These are phyloP conservation scores for Tipula confusa DNA, from an alignment of 2,888 invertebrate genomes.

Conservation along the genomic window DNA sequence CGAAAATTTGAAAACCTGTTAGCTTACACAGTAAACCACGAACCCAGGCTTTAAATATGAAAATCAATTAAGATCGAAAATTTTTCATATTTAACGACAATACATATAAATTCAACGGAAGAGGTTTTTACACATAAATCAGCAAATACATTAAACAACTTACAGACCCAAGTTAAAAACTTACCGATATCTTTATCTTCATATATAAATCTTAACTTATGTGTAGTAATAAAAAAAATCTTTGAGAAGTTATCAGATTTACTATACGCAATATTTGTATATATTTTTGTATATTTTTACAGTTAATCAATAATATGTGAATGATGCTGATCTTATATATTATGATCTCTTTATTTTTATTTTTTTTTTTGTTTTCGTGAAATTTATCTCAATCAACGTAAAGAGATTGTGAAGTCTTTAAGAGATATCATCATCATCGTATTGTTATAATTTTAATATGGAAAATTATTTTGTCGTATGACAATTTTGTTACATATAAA, in stretches of 20 bases:
- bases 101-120: not conserved
- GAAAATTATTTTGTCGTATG: not conserved
- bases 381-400: not conserved
- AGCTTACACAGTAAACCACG: not conserved
- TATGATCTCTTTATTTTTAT: not conserved
- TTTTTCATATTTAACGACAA: not conserved
- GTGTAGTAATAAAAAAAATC: not conserved
- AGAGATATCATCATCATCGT: not conserved
- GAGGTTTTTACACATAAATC: too few species aligned
- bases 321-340: not conserved
- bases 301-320: not conserved
- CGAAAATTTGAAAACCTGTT: not conserved
- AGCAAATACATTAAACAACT: not conserved
- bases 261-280: not conserved
- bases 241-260: not conserved
- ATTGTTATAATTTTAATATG: not conserved
- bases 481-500: not conserved
- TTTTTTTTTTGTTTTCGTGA: not conserved
- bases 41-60: not conserved
- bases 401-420: not conserved
- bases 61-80: not conserved
- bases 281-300: not conserved
- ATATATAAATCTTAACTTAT: not conserved
- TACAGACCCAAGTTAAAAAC: not conserved
- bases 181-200: not conserved